Base-by-base conservation (phyloP, 2,113 vertebrate species). In the Melanotaenia duboulayi region DNA sequence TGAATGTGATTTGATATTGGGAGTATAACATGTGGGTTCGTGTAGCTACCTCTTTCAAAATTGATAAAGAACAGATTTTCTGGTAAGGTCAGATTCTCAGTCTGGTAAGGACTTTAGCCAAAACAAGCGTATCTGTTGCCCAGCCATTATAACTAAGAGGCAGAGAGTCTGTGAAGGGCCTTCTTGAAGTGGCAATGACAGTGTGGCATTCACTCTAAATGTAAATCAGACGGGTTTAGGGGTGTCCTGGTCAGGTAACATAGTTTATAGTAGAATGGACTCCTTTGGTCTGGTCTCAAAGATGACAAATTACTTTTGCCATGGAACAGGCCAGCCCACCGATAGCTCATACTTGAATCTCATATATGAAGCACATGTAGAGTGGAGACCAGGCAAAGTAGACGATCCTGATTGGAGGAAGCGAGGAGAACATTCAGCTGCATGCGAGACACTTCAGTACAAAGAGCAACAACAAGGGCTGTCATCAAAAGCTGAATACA, bases 131-230 rank as follows among this genome's bases (percentile, higher is more conserved):
- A 74, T 90, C 71, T 77, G 69, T 88, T 84, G 77, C 82, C 71
- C 81, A 84, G 61, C 84, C 71, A 82, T 71, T 70, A 78, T 67
- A 82, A 90, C 85, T 81, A 58, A 65, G 63, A 78, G 76, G 74
- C 60, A 55, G 67, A 84, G 72, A 81, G 80, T 74, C 78, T 75
- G 82, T 67, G 64, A 80, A 87, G 82, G 86, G 81, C 78, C 88
- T 82, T 90, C 78, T 78, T 81, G 74, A 84, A 83, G 86, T 82
- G 61, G 78, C 70, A 46, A 75, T 76, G 76, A 83, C 81, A 87
- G 81, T 87, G 74, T 86, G 83, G 87, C 84, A 91, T 92, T 93
- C 93, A 94, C 92, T 94, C 93, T 94, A 94, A 94, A 94, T 94
- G 94, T 91, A 94, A 94, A 94, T 94, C 89, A 93, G 92, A 81